A percentile compares a stretch with the other conserved stretches of the same genome.
phyloP scores from a whole-genome alignment of 2,797 vertebrate genomes.

The Acropternis orthonyx region DNA sequence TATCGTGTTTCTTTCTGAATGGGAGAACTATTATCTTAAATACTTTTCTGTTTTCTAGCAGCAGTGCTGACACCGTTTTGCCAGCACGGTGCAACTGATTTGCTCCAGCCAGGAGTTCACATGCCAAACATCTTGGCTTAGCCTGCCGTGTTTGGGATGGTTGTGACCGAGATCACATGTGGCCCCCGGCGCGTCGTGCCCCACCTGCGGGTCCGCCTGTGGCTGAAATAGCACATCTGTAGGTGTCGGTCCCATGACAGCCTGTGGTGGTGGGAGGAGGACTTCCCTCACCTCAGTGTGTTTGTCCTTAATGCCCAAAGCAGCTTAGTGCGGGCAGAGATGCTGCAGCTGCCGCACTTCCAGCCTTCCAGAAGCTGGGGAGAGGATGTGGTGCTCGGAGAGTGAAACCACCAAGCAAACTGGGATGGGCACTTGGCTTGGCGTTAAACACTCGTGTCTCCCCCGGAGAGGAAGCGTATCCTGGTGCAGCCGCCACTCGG shows the following conservation, averaged over 20 bases:
- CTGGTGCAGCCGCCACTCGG: accelerated
- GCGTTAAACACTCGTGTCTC: accelerated
- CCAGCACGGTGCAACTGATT: neutral
- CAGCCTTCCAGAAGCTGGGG: neutral
- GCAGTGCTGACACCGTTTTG: neutral
- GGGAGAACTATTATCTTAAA: neutral
- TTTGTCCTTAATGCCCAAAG: neutral
- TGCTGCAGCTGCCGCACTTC: neutral
- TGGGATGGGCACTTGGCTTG: neutral
- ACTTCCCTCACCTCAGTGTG: neutral
- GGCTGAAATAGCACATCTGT: neutral
- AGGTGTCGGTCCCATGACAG: neutral
- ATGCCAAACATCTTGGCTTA: neutral
- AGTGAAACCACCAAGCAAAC: neutral
- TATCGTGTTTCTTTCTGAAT: neutral
- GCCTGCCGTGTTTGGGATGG: neutral
- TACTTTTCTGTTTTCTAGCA: neutral
- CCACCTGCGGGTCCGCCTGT: neutral
- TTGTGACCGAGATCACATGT: neutral
- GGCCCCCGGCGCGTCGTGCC: accelerated
- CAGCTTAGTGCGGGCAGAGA: neutral
- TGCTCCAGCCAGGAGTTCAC: neutral
- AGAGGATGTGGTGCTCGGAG: neutral
- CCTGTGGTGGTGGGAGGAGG: neutral
- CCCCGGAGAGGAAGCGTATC: neutral